These are phyloP conservation scores for Tragelaphus oryx DNA, from an alignment of 2,797 vertebrate genomes.

Conservation along the genomic window DNA sequence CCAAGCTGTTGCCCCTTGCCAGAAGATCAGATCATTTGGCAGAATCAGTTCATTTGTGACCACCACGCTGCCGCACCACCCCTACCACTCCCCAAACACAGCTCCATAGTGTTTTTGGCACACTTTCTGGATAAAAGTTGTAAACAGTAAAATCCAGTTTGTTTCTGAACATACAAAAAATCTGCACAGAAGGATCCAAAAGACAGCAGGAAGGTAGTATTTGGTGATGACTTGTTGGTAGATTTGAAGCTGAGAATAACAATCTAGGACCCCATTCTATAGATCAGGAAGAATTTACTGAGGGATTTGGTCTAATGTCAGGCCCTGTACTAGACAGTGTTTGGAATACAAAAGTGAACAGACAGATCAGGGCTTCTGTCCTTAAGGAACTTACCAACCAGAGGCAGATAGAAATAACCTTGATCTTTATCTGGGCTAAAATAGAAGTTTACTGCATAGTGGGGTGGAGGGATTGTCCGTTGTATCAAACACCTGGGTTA, in stretches of 20 bases:
- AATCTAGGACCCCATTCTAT: background rate
- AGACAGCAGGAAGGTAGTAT: background rate
- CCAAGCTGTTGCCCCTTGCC: background rate
- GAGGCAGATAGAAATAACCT: background rate
- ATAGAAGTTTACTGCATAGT: background rate
- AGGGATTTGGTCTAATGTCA: background rate
- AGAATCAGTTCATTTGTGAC: background rate
- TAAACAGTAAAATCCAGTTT: background rate
- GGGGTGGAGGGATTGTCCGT: conserved; percentile 10
- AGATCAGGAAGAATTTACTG: background rate
- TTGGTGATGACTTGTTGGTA: background rate
- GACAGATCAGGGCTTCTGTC: background rate
- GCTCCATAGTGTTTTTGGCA: background rate
- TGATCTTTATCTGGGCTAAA: background rate
- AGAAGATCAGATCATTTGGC: background rate
- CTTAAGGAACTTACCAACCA: background rate
- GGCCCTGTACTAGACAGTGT: background rate
- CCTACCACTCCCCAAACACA: background rate
- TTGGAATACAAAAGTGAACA: background rate
- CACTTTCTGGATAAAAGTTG: background rate
- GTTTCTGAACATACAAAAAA: background rate
- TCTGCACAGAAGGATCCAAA: background rate
- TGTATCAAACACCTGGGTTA: conserved; percentile 8
- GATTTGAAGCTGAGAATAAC: background rate
- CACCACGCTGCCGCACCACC: fast-evolving